Evolutionary conservation across 2,113 vertebrate species (phyloP), one percentile per base, ranked within the genome.

Genomic region (Butastur rufipennis): DNA sequence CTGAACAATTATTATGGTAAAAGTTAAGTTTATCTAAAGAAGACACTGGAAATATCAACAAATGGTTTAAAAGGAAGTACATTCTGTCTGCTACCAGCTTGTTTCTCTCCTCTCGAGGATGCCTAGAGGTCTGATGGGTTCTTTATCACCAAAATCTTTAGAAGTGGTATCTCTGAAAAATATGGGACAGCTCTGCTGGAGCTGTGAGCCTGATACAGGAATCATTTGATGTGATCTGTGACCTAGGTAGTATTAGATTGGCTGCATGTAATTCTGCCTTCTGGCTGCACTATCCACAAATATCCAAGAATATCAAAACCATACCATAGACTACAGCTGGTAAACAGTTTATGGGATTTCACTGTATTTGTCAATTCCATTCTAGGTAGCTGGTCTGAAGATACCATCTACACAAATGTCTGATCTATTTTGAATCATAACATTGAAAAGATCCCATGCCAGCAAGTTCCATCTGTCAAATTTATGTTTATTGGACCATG

Each of bases 401-500:
- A 72, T 48, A 67, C 11, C 22, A n/a, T 80, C 85, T 89, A 87
- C 74, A 68, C 13, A 87, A 94, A 82, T n/a, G 11, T n/a, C 78
- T 79, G 53, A 38, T 80, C 22, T 88, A 25, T 88, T 96, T 88
- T 81, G 62, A 90, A 65, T 77, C 40, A 42, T n/a, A 68, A 68
- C 52, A 72, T 48, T 78, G 40, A 79, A 90, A 82, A 85, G 36
- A 65, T 86, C 66, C 56, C 9, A 42, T 56, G 73, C 85, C 90
- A 96, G 62, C 20, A 72, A 94, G 62, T 68, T 87, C 90, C 70
- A 90, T 94, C 84, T 95, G 84, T 94, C 74, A 93, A 75, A 88
- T 90, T 88, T 80, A 25, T 48, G 25, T 48, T 85, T 87, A 81
- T 77, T 82, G 84, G 66, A 87, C 87, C 65, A 77, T 82, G 48